Conservation (phyloP, 2,888 invertebrate species). For the Yponomeuta plumbellus region DNA sequence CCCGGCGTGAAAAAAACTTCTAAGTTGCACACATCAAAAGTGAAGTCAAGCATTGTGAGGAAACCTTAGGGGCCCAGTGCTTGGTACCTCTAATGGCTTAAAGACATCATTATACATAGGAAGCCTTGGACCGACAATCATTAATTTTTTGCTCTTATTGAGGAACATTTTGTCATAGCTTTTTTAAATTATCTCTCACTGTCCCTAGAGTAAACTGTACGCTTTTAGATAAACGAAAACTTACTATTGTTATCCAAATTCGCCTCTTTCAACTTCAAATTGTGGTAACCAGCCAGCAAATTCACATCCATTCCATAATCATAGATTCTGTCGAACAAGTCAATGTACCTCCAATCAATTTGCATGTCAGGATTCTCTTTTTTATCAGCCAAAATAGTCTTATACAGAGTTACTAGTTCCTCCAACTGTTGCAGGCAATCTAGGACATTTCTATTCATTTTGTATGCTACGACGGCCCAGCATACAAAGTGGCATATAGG, state of each 20-base stretch:
- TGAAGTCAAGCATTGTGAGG: too few relatives aligned
- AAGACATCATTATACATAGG: too few relatives aligned
- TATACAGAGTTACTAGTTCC: slow-evolving; percentile 46
- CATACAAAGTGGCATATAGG: slow-evolving; percentile 54
- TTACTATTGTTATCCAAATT: slow-evolving; percentile 30
- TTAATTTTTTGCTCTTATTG: too few relatives aligned
- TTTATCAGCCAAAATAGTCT: slow-evolving; percentile 53
- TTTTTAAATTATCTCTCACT: too few relatives aligned
- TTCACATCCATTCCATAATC: slow-evolving; percentile 63
- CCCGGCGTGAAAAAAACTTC: too few relatives aligned
- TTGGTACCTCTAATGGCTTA: too few relatives aligned
- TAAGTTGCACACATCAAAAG: too few relatives aligned
- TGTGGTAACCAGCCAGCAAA: slow-evolving; percentile 48
- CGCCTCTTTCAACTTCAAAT: slow-evolving; percentile 25
- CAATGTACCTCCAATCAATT: slow-evolving; percentile 66
- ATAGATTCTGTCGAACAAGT: slow-evolving; percentile 64
- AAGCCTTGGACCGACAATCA: too few relatives aligned
- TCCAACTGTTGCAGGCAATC: slow-evolving; percentile 53
- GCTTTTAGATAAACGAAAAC: background rate
- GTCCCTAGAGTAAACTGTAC: background rate
- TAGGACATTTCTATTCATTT: slow-evolving; percentile 34
- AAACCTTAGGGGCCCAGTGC: too few relatives aligned
- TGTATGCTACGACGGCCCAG: slow-evolving; percentile 46
- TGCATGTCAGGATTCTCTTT: slow-evolving; percentile 61
- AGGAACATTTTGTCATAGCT: too few relatives aligned